Base-by-base conservation (phyloP, 2,888 invertebrate genomes). In the Phyllotreta striolata region DNA sequence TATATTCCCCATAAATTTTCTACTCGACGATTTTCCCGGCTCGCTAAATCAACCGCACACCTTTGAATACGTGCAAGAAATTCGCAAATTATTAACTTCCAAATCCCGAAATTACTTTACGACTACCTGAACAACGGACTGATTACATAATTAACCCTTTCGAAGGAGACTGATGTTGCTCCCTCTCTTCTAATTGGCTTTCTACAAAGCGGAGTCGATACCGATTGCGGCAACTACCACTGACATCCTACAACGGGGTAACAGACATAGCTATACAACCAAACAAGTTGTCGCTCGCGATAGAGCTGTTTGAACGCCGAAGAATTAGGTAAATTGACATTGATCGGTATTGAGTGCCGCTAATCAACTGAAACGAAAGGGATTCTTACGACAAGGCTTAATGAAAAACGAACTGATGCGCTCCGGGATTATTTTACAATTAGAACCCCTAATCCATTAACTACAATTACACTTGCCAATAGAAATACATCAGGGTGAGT, bases 21-120 rank as follows among this genome's bases (percentile, higher is more conserved):
- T 51, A 59, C 5, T 43, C 59, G 51, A 51, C 51, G 51, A 59
- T 43, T 59, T 59, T 46, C 51, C 43, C 59, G 35, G 37, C 38
- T 59, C 43, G 24, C 51, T 59, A 59, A 59, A 39, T 59, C 59
- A 59, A 59, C 59, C 52, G 43, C 39, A 59, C 51, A 35, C 55
- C 39, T 40, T 49, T 24, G 55, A 35, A 51, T 59, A 59, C 59
- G 59, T 59, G 59, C 59, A 59, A 51, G 59, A 59, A 59, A 59
- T 59, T 59, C 59, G 52, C 51, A 52, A 59, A 59, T 59, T 59
- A 59, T 59, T 52, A 41, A 59, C 59, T 59, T 51, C 51, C 39
- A 59, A 52, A 59, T 52, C 59, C 51, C 13, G 35, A 59, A 59
- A 59, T 59, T 52, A 51, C 59, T 51, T 38, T 12, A n/a, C 51